Evolutionary conservation across 2,888 invertebrate genomes (phyloP), one percentile per base, ranked within the genome.

Genomic region (Cephus pygmeus): DNA sequence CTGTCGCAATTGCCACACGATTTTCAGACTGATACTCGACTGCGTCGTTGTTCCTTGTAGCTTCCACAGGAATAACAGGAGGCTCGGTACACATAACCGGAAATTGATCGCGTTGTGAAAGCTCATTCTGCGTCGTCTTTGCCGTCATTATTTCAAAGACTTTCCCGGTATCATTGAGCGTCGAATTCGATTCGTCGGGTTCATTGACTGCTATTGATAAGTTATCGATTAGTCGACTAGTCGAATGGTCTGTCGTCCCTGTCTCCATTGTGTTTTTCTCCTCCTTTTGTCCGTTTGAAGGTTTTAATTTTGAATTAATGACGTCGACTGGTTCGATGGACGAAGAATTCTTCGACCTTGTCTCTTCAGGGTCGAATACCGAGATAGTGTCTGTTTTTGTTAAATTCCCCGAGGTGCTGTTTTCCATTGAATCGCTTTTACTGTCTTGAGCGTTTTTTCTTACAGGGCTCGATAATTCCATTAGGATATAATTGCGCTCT

Each of bases 401-500:
- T 6, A 30, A 33, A 12, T 71, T 34, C 31, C 23, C 71, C 71
- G 2, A 2, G 11, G 71, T 34, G 31, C 15, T 71, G 31, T 71
- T 71, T 12, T 23, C 71, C 71, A 33, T 34, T 15, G 71, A 34
- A 71, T 71, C 34, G 71, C 15, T 71, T 71, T 30, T 34, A 34
- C 0, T 71, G 31, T 71, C 34, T 15, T 33, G 71, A 30, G 12
- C 71, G 75, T 69, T 80, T 78, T 82, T 87, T n/a, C 73, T 69
- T 31, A 80, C 80, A 4, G 89, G 87, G 83, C 87, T 87, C 40
- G 88, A 86, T 30, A 86, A 79, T 76, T 89, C 89, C 86, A 87
- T 88, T 35, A 87, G 82, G 75, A 87, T 86, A 79, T 86, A 88
- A 80, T 88, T 89, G 36, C 85, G 82, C 76, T 88, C 89, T 77